Percentiles rank a stretch among this genome's conserved stretches.
Evolutionary conservation across 2,888 invertebrate species (phyloP).

Genomic region (Cylindroiulus punctatus): DNA sequence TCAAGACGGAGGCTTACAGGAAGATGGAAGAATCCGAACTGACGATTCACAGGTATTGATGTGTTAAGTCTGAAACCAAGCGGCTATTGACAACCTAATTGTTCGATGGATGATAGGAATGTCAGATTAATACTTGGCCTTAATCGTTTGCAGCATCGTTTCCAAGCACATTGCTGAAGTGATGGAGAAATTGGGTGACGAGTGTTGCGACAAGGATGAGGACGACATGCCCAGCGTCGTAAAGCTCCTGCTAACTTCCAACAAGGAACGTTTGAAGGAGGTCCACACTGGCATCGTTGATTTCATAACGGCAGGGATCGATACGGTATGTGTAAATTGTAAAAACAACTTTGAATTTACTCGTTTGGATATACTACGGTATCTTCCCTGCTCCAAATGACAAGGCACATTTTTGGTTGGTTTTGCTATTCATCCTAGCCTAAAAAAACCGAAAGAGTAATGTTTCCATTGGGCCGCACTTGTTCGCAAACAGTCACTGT

Average conservation of each 20-base stretch:
- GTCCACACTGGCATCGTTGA: conserved; percentile 61
- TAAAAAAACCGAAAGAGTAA: too few relatives aligned
- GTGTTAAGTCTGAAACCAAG: neutral
- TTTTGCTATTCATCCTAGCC: too few relatives aligned
- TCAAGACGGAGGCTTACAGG: conserved; percentile 60
- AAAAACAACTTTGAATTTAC: too few relatives aligned
- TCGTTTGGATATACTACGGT: too few relatives aligned
- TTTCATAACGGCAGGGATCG: conserved; percentile 62
- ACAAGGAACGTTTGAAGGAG: conserved; percentile 59
- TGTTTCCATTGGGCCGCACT: too few relatives aligned
- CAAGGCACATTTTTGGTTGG: too few relatives aligned
- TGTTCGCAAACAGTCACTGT: too few relatives aligned
- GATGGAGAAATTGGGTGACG: conserved; percentile 17
- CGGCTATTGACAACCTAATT: too few relatives aligned
- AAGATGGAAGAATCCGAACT: conserved; percentile 60
- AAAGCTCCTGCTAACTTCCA: conserved; percentile 58
- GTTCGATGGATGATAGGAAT: neutral
- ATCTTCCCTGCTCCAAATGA: too few relatives aligned
- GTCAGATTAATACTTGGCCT: neutral
- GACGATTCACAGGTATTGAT: conserved; percentile 61
- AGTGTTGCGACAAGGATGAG: conserved; percentile 47
- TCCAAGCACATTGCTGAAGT: conserved; percentile 59
- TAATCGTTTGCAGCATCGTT: conserved; percentile 56
- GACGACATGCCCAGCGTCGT: conserved; percentile 59
- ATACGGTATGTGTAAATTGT: conserved; percentile 61